Percentiles rank a stretch among this genome's conserved stretches.
Conservation (phyloP, 2,888 invertebrate genomes). For the Macroteleia sp. region DNA sequence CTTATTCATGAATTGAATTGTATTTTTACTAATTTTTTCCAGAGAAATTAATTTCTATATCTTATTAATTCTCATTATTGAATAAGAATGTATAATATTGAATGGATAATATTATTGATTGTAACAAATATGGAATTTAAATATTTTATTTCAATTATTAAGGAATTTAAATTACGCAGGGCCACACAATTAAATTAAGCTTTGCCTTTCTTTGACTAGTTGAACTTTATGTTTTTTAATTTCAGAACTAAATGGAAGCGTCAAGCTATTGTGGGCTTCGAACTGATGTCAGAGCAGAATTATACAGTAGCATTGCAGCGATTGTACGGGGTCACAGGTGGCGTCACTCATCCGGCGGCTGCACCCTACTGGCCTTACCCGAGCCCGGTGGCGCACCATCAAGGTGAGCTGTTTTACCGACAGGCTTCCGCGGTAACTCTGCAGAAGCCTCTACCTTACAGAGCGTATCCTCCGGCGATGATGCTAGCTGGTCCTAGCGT, state of each 20-base stretch:
- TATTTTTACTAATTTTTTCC: no score
- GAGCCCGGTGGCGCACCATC: slow-evolving; percentile 84
- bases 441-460: slow-evolving; percentile 93
- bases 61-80: no score
- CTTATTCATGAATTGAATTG: no score
- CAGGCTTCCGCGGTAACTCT: slow-evolving; percentile 90
- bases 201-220: no score
- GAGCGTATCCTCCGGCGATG: slow-evolving; percentile 86
- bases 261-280: slow-evolving; percentile 98
- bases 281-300: slow-evolving; percentile 98
- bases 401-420: slow-evolving; percentile 92
- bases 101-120: no score
- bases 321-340: slow-evolving; percentile 87
- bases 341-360: slow-evolving; percentile 77
- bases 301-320: slow-evolving; percentile 97
- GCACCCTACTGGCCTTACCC: slow-evolving; percentile 83
- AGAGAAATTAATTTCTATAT: no score
- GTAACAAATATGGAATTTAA: no score
- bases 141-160: no score
- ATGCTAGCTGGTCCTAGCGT: slow-evolving; percentile 89
- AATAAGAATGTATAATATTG: no score
- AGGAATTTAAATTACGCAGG: no score
- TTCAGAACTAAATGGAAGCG: slow-evolving; percentile 99
- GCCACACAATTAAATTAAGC: no score
- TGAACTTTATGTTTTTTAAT: no score